These are phyloP conservation scores for Hylyphantes graminicola DNA, from an alignment of 1,140 invertebrate genomes.

Conservation along the genomic window DNA sequence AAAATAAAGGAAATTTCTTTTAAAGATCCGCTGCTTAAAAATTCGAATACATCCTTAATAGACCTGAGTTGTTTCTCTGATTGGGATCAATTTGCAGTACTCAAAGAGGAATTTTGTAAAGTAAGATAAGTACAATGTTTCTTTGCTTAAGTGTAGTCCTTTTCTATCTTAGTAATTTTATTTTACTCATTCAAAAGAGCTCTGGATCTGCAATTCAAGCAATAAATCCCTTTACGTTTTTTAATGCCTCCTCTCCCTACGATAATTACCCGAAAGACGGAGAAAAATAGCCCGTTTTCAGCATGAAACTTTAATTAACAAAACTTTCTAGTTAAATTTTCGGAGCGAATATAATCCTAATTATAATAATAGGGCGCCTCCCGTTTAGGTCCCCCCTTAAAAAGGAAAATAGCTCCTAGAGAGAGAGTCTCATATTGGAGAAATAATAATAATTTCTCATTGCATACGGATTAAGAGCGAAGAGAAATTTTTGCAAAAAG, in stretches of 20 bases:
- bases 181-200: no score
- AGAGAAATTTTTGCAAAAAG: constrained; percentile 38
- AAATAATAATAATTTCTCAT: constrained; percentile 39
- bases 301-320: constrained; percentile 14
- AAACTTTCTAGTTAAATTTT: constrained; percentile 9
- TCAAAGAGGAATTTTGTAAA: no score
- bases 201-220: no score
- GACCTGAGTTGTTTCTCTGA: no score
- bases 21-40: no score
- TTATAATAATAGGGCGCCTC: background rate
- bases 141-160: no score
- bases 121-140: no score
- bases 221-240: background rate
- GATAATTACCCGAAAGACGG: constrained; percentile 13
- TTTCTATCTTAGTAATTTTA: no score
- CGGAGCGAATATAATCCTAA: constrained; percentile 11
- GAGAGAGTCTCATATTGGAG: constrained; percentile 22
- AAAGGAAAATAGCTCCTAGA: constrained; percentile 12
- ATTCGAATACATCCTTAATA: no score
- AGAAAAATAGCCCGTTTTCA: constrained; percentile 18
- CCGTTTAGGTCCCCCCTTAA: constrained; percentile 1
- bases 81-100: no score
- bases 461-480: constrained; percentile 27
- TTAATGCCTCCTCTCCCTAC: constrained; percentile 3
- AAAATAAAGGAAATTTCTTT: no score